Conservation (phyloP, 2,113 vertebrate species). For the Lophura nycthemera region DNA sequence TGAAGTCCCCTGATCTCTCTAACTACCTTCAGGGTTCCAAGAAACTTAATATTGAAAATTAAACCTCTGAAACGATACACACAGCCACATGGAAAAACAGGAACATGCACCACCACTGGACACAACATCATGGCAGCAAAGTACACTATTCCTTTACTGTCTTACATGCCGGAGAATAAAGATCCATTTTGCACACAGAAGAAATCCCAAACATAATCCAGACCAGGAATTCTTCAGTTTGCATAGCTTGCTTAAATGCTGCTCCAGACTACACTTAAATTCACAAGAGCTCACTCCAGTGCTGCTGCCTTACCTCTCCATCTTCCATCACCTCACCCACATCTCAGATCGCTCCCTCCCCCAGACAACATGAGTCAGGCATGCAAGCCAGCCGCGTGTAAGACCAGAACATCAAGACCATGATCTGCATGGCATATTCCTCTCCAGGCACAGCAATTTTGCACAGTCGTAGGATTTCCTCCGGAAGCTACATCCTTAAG, state of each 20-base stretch:
- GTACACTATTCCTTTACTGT: neutral
- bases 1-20: neutral
- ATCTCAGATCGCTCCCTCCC: neutral
- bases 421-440: neutral
- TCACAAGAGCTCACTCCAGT: neutral
- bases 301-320: neutral
- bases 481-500: slow-evolving; percentile 54
- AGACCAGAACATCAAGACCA: neutral
- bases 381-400: rapidly evolving
- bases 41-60: neutral
- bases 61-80: neutral
- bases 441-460: neutral
- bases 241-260: neutral
- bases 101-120: neutral
- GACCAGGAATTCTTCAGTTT: neutral
- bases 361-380: rapidly evolving
- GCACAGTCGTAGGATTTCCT: slow-evolving; percentile 57
- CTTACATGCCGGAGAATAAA: neutral
- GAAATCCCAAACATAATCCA: neutral
- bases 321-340: neutral
- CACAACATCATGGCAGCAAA: neutral
- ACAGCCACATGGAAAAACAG: neutral
- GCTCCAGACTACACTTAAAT: neutral
- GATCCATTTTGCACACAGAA: neutral
- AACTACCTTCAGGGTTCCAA: neutral